Conservation (phyloP, 1,140 invertebrate genomes). For the Acromyrmex heyeri region DNA sequence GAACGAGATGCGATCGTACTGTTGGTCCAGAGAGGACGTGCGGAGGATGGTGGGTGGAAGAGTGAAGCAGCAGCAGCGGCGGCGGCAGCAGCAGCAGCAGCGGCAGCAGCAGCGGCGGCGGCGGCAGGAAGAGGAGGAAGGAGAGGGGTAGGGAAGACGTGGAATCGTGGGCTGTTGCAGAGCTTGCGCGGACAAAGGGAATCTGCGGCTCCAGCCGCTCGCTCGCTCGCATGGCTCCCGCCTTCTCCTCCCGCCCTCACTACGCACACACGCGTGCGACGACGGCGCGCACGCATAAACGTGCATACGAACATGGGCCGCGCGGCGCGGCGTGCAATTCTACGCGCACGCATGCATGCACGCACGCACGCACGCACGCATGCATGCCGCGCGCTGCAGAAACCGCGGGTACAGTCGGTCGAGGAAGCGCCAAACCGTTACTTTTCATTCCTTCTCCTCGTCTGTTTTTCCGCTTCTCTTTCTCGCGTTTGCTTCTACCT, state of each 20-base stretch:
- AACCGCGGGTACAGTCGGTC: slow-evolving; percentile 75
- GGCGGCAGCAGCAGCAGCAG: background rate
- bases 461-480: background rate
- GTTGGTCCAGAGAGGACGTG: slow-evolving; percentile 15
- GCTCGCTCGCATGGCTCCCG: slow-evolving; percentile 55
- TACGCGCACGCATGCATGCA: background rate
- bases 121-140: background rate
- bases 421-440: slow-evolving; percentile 70
- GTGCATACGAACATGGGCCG: background rate
- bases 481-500: slow-evolving; percentile 14
- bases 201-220: slow-evolving; percentile 81
- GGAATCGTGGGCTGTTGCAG: slow-evolving; percentile 69
- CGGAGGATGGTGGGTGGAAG: slow-evolving; percentile 26
- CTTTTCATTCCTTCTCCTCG: slow-evolving; percentile 25
- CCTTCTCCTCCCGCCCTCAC: slow-evolving; percentile 32
- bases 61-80: slow-evolving; percentile 7
- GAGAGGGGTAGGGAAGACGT: slow-evolving; percentile 51
- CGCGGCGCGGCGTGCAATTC: slow-evolving; percentile 17
- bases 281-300: background rate
- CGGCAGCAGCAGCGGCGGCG: background rate
- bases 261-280: slow-evolving; percentile 42
- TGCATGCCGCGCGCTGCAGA: slow-evolving; percentile 68
- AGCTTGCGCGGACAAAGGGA: slow-evolving; percentile 83
- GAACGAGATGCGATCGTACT: slow-evolving; percentile 17
- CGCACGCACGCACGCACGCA: slow-evolving; percentile 34